Evolutionary conservation across 2,888 invertebrate genomes (phyloP).

Genomic region (Scaptomyza tumidula): DNA sequence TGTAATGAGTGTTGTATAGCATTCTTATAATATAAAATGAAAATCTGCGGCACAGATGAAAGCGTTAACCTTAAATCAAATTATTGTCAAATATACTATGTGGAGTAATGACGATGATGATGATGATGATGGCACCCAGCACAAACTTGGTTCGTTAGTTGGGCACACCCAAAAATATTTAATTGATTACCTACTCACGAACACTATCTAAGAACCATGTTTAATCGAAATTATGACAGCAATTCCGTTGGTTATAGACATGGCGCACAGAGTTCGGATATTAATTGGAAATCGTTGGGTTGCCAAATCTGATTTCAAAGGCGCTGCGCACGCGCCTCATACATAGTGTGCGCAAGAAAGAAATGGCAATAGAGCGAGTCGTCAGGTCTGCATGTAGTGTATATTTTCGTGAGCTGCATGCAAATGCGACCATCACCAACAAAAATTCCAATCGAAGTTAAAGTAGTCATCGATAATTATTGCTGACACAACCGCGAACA

Average conservation of each 20-base stretch:
- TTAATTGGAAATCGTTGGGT: background rate
- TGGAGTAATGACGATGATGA: conserved; percentile 22
- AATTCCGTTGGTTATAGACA: conserved; percentile 2
- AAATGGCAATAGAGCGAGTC: background rate
- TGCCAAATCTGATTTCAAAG: conserved; percentile 18
- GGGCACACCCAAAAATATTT: conserved; percentile 20
- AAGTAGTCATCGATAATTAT: background rate
- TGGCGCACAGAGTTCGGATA: background rate
- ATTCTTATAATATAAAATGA: too few species aligned
- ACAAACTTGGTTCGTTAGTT: background rate
- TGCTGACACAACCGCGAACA: background rate
- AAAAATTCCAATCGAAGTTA: background rate
- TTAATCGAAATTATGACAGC: conserved; percentile 29
- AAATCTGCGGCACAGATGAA: conserved; percentile 39
- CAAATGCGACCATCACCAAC: conserved; percentile 18
- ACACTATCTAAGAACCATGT: conserved; percentile 19
- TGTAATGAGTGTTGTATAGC: background rate
- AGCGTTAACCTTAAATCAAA: conserved; percentile 18
- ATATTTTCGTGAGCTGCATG: conserved; percentile 25
- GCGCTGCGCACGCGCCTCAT: conserved; percentile 44
- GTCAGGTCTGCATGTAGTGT: background rate
- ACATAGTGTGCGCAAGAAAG: background rate
- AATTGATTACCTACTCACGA: conserved; percentile 30
- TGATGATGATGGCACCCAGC: background rate
- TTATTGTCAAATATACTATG: conserved; percentile 9